Evolutionary conservation across 2,113 vertebrate species (phyloP).

Genomic region (western clawed frog (Xenopus tropicalis)): DNA sequence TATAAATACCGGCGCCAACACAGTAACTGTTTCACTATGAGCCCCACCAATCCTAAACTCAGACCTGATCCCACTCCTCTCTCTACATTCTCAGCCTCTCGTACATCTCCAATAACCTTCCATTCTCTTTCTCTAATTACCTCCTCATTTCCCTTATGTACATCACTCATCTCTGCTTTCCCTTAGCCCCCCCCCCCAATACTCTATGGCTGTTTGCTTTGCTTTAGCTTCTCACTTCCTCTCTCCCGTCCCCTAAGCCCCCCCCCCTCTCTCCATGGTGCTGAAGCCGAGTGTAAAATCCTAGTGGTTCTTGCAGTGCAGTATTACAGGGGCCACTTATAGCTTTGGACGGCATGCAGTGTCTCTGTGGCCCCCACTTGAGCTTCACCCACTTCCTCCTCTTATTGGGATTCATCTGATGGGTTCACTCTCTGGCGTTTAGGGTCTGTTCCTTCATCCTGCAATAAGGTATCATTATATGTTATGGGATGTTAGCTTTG

Average conservation of each 20-base stretch:
- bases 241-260: too few species aligned
- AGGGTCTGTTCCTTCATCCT: neutral
- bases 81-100: neutral
- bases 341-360: conserved; percentile 31
- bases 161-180: neutral
- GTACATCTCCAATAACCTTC: neutral
- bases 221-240: too few species aligned
- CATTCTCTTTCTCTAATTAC: neutral
- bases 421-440: conserved; percentile 3
- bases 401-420: conserved; percentile 26
- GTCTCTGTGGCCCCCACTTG: neutral
- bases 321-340: conserved; percentile 15
- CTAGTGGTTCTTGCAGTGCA: conserved; percentile 38
- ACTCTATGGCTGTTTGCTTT: neutral
- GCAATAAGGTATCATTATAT: neutral
- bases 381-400: conserved; percentile 24
- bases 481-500: neutral
- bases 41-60: neutral
- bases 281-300: conserved; percentile 29
- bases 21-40: too few species aligned
- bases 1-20: too few species aligned
- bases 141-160: neutral
- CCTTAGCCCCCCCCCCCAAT: neutral
- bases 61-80: neutral
- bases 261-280: conserved; percentile 30